Evolutionary conservation across 2,888 invertebrate species (phyloP), one percentile per base, ranked within the genome.

Genomic region (Perizoma affinitatum): DNA sequence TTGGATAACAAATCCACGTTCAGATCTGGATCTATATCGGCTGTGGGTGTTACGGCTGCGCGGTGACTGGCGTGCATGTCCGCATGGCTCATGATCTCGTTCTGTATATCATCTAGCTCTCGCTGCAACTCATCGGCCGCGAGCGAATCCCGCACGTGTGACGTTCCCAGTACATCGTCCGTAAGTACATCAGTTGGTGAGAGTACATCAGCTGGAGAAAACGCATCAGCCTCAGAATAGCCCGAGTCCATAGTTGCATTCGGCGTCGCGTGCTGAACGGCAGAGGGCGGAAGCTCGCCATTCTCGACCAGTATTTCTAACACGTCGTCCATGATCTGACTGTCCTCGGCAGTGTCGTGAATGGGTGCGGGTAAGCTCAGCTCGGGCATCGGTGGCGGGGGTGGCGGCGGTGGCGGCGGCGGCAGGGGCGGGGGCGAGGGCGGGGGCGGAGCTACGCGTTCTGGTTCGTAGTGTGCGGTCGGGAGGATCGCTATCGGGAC

Each of bases 291-390:
- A 59, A 98, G 86, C 79, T 98, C 98, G 8, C 98, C 98, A 82
- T 97, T 97, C 79, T 98, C 96, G 47, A 98, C 98, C 9, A 98
- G 94, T 70, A 98, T 98, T 81, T 98, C 98, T 56, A 98, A 90
- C 0, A 98, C 98, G 84, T 98, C 98, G 79, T 97, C 97, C 76
- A 98, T 96, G 56, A 96, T 96, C 82, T 97, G 96, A 76, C 96
- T 96, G 78, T 90, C 76, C 74, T 93, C 86, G 69, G 79, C 76
- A 42, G 71, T 76, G 56, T 88, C 84, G 57, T 78, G 86, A 1
- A 83, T 65, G 4, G 80, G 70, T 5, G 80, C 63, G 3, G 73
- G 48, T 0, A 73, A 67, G 0, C 75, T 58, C 0, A 73, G 66
- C 44, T 79, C 85, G 40, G 82, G 82, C 67, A 82, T 74, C 43